These are phyloP conservation scores for Spisula solida DNA, from an alignment of 2,888 invertebrate species.

Conservation along the genomic window DNA sequence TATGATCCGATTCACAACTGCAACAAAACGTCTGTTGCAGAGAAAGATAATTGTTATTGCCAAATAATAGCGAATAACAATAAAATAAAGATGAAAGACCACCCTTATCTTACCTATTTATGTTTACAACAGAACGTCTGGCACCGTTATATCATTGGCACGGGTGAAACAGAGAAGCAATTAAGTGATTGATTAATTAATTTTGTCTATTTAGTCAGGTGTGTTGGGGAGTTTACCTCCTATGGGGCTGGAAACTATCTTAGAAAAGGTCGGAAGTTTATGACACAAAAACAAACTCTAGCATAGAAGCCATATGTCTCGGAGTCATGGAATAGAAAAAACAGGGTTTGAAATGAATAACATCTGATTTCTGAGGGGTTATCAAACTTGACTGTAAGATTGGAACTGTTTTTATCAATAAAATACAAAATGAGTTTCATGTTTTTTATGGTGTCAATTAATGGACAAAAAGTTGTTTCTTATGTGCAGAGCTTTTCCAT, in stretches of 20 bases:
- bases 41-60: neutral
- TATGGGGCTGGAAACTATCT: constrained; percentile 35
- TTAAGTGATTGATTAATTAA: constrained; percentile 59
- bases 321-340: neutral
- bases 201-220: constrained; percentile 59
- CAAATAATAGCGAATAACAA: constrained; percentile 16
- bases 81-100: constrained; percentile 42
- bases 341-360: constrained; percentile 42
- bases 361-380: constrained; percentile 28
- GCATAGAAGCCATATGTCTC: constrained; percentile 53
- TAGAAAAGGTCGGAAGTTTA: constrained; percentile 47
- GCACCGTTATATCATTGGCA: constrained; percentile 47
- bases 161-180: neutral
- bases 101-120: constrained; percentile 39
- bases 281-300: constrained; percentile 51
- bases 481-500: neutral
- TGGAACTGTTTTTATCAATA: constrained; percentile 44
- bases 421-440: constrained; percentile 20
- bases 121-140: constrained; percentile 39
- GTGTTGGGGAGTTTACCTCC: constrained; percentile 21
- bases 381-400: neutral
- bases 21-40: neutral
- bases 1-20: neutral
- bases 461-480: constrained; percentile 32
- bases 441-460: constrained; percentile 46